Percentiles rank a stretch among this genome's conserved stretches.
Conservation (phyloP, 2,113 vertebrate species). For the Donacobius atricapilla region DNA sequence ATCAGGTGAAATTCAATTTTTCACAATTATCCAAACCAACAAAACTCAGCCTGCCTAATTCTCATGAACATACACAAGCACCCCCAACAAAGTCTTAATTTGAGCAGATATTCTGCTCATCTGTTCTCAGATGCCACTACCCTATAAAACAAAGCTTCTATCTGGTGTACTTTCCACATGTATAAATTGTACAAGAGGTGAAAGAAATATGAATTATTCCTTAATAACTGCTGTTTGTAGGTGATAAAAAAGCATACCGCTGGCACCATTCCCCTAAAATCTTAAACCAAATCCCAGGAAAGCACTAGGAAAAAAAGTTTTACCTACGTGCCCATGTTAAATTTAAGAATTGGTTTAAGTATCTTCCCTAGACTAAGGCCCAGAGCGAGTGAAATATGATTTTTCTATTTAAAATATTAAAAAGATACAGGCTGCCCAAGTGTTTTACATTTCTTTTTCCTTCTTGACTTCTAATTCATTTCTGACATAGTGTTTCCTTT, state of each 20-base stretch:
- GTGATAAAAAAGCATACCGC: neutral
- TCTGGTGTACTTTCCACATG: neutral
- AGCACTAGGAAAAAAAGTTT: neutral
- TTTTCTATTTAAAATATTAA: slow-evolving; percentile 56
- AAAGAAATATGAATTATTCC: neutral
- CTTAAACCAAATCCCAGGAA: neutral
- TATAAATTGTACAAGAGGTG: neutral
- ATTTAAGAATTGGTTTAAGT: slow-evolving; percentile 35
- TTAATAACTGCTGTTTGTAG: neutral
- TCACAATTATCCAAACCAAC: neutral
- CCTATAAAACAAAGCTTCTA: neutral
- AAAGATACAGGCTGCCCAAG: slow-evolving; percentile 49
- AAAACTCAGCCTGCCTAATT: neutral
- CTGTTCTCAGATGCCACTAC: neutral
- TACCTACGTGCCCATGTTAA: neutral
- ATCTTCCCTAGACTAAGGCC: neutral
- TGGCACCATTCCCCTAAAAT: neutral
- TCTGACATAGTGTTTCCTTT: slow-evolving; percentile 60
- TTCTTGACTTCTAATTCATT: slow-evolving; percentile 42
- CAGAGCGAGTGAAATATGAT: slow-evolving; percentile 59
- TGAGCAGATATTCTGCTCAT: neutral
- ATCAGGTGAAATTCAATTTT: neutral
- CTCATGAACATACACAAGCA: neutral
- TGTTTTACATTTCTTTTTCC: slow-evolving; percentile 52
- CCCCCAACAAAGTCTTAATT: neutral